A percentile compares a stretch with the other conserved stretches of the same genome.
These are phyloP conservation scores for Drosophila serrata DNA, from an alignment of 1,140 invertebrate species.

Conservation along the genomic window DNA sequence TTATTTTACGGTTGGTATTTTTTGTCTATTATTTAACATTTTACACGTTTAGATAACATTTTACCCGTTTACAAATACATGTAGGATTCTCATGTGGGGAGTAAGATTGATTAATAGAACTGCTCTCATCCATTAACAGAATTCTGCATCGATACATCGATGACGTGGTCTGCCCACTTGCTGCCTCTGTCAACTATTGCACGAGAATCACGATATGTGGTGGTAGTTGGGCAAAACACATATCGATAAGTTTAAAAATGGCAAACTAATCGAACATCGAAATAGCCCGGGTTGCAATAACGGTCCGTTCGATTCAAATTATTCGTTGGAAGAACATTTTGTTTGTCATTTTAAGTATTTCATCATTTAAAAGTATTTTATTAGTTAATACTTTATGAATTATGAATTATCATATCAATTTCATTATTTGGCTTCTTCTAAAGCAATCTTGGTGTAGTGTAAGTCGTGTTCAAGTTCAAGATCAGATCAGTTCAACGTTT, in stretches of 20 bases:
- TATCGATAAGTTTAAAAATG: neutral
- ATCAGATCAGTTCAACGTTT: conserved; percentile 13
- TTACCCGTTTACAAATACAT: too few relatives aligned
- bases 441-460: neutral
- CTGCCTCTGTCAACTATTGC: neutral
- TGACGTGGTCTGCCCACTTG: neutral
- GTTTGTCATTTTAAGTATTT: neutral
- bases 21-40: too few relatives aligned
- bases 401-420: neutral
- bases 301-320: neutral
- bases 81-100: too few relatives aligned
- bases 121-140: too few relatives aligned
- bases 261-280: neutral
- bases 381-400: neutral
- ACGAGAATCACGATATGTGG: too few relatives aligned
- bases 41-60: too few relatives aligned
- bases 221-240: neutral
- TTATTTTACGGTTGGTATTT: too few relatives aligned
- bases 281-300: neutral
- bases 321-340: neutral
- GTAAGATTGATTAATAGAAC: too few relatives aligned
- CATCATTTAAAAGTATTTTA: neutral
- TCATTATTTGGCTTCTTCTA: neutral
- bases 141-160: neutral
- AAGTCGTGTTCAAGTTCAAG: neutral